These are phyloP conservation scores for Scotopteryx bipunctaria DNA, from an alignment of 2,888 invertebrate species.

Conservation along the genomic window DNA sequence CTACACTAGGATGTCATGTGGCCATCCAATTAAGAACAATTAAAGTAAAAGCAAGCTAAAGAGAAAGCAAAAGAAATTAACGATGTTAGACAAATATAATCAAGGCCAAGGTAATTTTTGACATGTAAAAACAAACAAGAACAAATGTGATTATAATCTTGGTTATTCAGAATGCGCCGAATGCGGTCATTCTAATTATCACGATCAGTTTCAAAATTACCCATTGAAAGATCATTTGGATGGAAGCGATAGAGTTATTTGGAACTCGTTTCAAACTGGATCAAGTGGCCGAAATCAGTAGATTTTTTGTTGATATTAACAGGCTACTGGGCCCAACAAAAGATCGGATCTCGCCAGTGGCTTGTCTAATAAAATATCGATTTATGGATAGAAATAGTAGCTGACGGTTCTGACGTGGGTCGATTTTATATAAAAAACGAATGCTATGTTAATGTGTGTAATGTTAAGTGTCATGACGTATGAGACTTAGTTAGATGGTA, in stretches of 20 bases:
- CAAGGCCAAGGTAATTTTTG: conserved; percentile 31
- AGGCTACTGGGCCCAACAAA: conserved; percentile 35
- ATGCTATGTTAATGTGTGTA: too few species aligned
- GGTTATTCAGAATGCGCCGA: too few species aligned
- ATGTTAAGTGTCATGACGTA: conserved; percentile 42
- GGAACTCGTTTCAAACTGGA: conserved; percentile 35
- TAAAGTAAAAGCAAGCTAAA: conserved; percentile 31
- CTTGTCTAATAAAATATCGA: conserved; percentile 35
- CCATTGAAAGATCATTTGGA: conserved; percentile 27
- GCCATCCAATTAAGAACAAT: conserved; percentile 34
- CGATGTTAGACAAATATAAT: conserved; percentile 26
- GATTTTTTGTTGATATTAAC: conserved; percentile 36
- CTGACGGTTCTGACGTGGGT: conserved; percentile 33
- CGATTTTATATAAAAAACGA: conserved; percentile 37
- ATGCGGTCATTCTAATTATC: conserved; percentile 34
- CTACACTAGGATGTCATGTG: conserved; percentile 34
- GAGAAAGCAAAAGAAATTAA: conserved; percentile 34
- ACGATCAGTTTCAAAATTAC: conserved; percentile 26
- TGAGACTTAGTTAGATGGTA: conserved; percentile 30
- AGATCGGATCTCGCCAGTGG: conserved; percentile 31
- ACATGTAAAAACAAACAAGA: conserved; percentile 33
- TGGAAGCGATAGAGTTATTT: conserved; percentile 36
- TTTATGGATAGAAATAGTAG: conserved; percentile 30
- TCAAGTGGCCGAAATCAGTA: conserved; percentile 31
- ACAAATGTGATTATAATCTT: conserved; percentile 26